Evolutionary conservation across 2,797 vertebrate species (phyloP), one percentile per base, ranked within the genome.

Genomic region (Takifugu rubripes): DNA sequence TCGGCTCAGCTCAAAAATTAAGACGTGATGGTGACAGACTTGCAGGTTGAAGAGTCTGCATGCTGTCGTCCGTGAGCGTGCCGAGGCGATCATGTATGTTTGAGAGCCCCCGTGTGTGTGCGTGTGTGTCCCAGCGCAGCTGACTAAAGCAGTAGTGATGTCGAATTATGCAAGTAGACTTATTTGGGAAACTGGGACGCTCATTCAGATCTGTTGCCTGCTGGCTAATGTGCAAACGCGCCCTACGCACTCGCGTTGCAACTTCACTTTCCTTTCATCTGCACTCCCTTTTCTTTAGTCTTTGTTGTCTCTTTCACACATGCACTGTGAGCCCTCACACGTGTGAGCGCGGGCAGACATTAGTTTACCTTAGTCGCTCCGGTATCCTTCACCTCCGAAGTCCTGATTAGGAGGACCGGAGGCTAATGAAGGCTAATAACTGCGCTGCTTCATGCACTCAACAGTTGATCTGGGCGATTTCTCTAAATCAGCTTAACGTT

Each of bases 101-200:
- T 9, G 52, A 4, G 31, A 46, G 49, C 51, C 42, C 54, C 12
- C 54, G 42, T 53, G 21, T 56, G 54, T 52, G 59, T 24, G 25
- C 8, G 3, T 49, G 46, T 53, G 61, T 56, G 60, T 59, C 12
- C 69, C 62, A 66, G 68, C 77, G 64, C 64, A 75, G 81, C 85
- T 86, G 78, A 84, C 72, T 83, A 70, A 64, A 80, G 66, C 64
- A 56, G 68, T 72, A 77, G 84, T 62, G 74, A 82, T 75, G 69
- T 72, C 61, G 65, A 75, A 77, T 85, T 76, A 84, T 77, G 71
- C 69, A 84, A 75, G 63, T 68, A 70, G 81, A 87, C 86, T 87
- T 88, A 84, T 88, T 87, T 83, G 81, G 78, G 84, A 87, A 89
- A 90, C 71, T 90, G 70, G 87, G 83, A 70, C 84, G 84, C 43